Base-by-base conservation (phyloP, 2,888 invertebrate species). In the Mycalesis mineus region DNA sequence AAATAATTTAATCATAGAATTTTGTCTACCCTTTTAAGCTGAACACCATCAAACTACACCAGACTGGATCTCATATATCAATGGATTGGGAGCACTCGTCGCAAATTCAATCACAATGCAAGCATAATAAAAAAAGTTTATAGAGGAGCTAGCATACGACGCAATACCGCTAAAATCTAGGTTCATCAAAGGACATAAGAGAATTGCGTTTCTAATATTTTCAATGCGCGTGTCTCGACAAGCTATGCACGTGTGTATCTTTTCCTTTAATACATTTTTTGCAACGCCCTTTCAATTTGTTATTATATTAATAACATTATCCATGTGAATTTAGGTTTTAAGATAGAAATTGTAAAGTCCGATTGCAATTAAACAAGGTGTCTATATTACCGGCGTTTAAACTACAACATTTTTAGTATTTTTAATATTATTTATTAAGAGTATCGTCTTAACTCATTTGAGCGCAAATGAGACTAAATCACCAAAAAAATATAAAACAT, bases 131-230 rank as follows among this genome's bases (percentile, higher is more conserved):
- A 64, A 62, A 58, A 58, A 55, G 33, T 31, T 61, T 59, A 58
- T 62, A 60, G 58, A 54, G 66, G 58, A 61, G 62, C 42, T 56
- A 56, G 61, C 41, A 50, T 39, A 33, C 60, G 59, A 60, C 54
- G 60, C 64, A 66, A 66, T 66, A 66, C 62, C 67, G 58, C 62
- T 67, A 66, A 67, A 62, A 67, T 67, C 62, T 62, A 61, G 60
- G 62, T 65, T 65, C 65, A 62, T 66, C 67, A 67, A 67, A 67
- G 66, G 66, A 65, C 61, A 65, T 64, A 58, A 58, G 60, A 67
- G 65, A 63, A 65, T 62, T 63, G 58, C 62, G 59, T 63, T 66
- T 65, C 66, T 66, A 67, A 66, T 66, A 64, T 64, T 60, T 60
- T 31, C 52, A 57, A 51, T 51, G 58, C 55, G 41, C 33, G 53